These are phyloP conservation scores for Hoplodrina ambigua DNA, from an alignment of 2,888 invertebrate genomes.

Conservation along the genomic window DNA sequence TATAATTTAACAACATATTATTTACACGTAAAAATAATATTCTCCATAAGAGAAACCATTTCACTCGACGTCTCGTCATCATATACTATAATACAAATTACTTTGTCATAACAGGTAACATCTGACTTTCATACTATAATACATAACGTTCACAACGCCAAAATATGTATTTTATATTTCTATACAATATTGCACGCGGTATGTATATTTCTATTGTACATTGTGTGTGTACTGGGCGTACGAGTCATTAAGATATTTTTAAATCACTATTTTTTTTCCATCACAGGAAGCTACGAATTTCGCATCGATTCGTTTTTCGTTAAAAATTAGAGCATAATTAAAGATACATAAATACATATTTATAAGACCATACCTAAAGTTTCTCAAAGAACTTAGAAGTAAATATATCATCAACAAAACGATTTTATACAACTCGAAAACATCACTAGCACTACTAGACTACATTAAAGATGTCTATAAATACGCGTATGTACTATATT, in stretches of 20 bases:
- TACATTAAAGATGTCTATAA: conserved; percentile 82
- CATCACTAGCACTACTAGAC: conserved; percentile 88
- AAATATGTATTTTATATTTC: conserved; percentile 83
- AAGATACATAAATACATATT: conserved; percentile 78
- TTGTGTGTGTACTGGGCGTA: conserved; percentile 80
- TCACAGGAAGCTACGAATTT: conserved; percentile 84
- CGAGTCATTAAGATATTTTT: conserved; percentile 77
- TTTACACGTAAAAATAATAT: conserved; percentile 82
- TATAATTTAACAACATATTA: conserved; percentile 89
- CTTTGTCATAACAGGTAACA: conserved; percentile 91
- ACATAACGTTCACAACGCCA: conserved; percentile 90
- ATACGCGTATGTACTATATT: conserved; percentile 82
- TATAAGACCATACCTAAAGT: conserved; percentile 75
- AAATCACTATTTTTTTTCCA: conserved; percentile 80
- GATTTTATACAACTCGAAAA: conserved; percentile 83
- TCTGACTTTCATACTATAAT: conserved; percentile 90
- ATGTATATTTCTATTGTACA: conserved; percentile 86
- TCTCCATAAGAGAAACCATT: conserved; percentile 77
- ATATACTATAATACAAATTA: conserved; percentile 88
- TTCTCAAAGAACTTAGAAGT: conserved; percentile 77
- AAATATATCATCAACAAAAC: conserved; percentile 76
- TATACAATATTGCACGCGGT: conserved; percentile 90
- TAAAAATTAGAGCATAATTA: conserved; percentile 74
- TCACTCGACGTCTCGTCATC: conserved; percentile 75
- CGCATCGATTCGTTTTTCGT: conserved; percentile 78